Evolutionary conservation across 2,888 invertebrate genomes (phyloP).

Genomic region (Chromoteleia sp.): DNA sequence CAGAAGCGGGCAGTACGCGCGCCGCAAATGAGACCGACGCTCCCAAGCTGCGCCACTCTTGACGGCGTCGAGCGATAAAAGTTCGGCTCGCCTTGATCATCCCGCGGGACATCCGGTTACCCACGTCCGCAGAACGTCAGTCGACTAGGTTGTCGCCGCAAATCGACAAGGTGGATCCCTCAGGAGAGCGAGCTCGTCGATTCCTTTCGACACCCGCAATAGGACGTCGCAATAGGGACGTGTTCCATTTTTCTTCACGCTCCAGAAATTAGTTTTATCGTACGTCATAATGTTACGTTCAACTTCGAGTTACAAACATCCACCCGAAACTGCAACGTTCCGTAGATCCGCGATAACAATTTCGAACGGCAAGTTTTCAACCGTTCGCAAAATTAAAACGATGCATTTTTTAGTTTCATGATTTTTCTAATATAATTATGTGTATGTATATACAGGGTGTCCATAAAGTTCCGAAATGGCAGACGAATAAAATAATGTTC

Average conservation of each 20-base stretch:
- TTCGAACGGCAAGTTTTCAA: not conserved
- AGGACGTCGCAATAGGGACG: constrained; percentile 49
- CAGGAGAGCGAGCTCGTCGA: constrained; percentile 71
- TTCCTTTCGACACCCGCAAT: constrained; percentile 71
- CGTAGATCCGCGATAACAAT: constrained; percentile 4
- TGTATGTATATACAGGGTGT: no score
- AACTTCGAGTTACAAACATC: constrained; percentile 54
- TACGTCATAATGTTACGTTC: constrained; percentile 42
- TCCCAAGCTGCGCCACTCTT: constrained; percentile 41
- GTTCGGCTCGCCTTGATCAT: constrained; percentile 77
- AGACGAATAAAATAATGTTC: no score
- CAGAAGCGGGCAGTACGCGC: not conserved
- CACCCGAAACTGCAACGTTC: not conserved
- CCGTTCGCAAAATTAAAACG: no score
- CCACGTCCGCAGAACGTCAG: constrained; percentile 71
- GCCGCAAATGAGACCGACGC: constrained; percentile 15
- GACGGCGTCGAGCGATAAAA: constrained; percentile 73
- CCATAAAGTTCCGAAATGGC: no score
- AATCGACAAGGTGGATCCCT: constrained; percentile 78
- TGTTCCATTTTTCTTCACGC: constrained; percentile 47
- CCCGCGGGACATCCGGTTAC: constrained; percentile 73
- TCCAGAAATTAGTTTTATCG: constrained; percentile 63
- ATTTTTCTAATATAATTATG: no score
- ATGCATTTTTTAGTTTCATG: no score
- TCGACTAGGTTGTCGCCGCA: constrained; percentile 76